phyloP scores from a whole-genome alignment of 2,113 vertebrate genomes.

The Pyxicephalus adspersus region DNA sequence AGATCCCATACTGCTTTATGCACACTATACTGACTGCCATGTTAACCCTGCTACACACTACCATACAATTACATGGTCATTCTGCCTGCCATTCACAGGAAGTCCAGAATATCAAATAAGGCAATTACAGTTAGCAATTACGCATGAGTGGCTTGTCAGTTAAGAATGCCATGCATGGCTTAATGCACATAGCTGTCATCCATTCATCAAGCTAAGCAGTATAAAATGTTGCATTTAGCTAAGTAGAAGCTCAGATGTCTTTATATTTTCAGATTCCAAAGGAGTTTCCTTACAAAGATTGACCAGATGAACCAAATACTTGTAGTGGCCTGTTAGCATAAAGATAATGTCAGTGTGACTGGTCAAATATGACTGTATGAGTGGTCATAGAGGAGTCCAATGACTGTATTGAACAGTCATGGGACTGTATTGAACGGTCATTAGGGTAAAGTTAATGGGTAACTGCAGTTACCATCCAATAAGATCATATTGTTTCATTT shows the following conservation, averaged over 20 bases:
- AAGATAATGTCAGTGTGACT: too few species aligned
- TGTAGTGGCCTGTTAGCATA: neutral
- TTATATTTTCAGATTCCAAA: neutral
- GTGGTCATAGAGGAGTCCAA: too few species aligned
- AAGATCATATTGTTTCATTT: too few species aligned
- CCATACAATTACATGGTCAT: neutral
- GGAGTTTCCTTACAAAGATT: neutral
- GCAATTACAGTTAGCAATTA: neutral
- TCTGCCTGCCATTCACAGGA: neutral
- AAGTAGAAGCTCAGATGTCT: neutral
- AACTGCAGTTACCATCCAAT: too few species aligned
- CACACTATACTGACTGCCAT: neutral
- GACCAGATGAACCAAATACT: neutral
- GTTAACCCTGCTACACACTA: neutral
- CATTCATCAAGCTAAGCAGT: neutral
- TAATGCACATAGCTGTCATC: slow-evolving; percentile 6
- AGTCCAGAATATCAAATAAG: neutral
- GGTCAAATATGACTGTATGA: too few species aligned
- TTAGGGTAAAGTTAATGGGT: too few species aligned
- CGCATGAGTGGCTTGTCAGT: slow-evolving; percentile 14
- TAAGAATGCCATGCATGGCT: too few species aligned
- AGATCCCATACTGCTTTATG: neutral
- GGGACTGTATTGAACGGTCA: too few species aligned
- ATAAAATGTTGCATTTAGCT: neutral
- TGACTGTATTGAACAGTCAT: too few species aligned